Percentiles rank a stretch among this genome's conserved stretches.
These are phyloP conservation scores for Spicauda simplicius DNA, from an alignment of 2,888 invertebrate species.

Conservation along the genomic window DNA sequence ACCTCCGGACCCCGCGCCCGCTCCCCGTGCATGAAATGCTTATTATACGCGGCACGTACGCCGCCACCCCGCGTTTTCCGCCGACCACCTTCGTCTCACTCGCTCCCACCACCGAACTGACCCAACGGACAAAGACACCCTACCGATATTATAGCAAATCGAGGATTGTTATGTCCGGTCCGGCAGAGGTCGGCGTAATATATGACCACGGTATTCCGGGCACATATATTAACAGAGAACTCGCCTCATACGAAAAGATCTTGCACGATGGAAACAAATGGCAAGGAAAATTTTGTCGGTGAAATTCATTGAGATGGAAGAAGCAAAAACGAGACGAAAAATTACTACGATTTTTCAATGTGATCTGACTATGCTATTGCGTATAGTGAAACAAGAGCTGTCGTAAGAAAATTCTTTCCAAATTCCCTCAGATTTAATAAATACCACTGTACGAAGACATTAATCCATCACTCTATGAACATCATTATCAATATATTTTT, in stretches of 20 bases:
- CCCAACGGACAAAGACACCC: constrained; percentile 72
- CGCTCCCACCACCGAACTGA: constrained; percentile 61
- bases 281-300: constrained; percentile 81
- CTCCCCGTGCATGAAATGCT: constrained; percentile 86
- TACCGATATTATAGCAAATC: constrained; percentile 85
- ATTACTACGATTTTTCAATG: constrained; percentile 67
- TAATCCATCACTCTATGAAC: no score
- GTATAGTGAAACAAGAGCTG: constrained; percentile 20
- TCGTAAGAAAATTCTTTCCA: background rate
- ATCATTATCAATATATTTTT: no score
- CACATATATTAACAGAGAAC: constrained; percentile 85
- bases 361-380: constrained; percentile 45
- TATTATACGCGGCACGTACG: constrained; percentile 86
- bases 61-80: constrained; percentile 73
- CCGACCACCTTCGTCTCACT: constrained; percentile 62
- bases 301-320: constrained; percentile 77
- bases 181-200: constrained; percentile 85
- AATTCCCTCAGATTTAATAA: no score
- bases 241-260: constrained; percentile 85
- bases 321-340: constrained; percentile 68
- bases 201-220: constrained; percentile 85
- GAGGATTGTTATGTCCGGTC: constrained; percentile 86
- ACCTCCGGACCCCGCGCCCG: constrained; percentile 71
- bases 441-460: no score
- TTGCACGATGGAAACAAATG: constrained; percentile 84